Base-by-base conservation (phyloP, 1,140 invertebrate genomes). In the Macrosteles quadrilineatus region DNA sequence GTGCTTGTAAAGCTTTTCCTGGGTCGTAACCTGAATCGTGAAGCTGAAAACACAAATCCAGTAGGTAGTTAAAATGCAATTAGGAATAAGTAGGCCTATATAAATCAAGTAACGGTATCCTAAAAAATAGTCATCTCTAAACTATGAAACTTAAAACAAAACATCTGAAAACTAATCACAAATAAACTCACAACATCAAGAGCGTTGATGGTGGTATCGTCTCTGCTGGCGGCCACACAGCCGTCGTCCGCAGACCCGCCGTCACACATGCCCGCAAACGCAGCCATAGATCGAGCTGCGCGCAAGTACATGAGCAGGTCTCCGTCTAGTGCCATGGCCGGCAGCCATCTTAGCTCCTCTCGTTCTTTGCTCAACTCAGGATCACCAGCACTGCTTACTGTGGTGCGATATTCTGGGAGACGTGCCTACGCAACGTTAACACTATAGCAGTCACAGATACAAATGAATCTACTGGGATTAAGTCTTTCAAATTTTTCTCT, bases 151-250 rank as follows among this genome's bases (percentile, higher is more conserved):
- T n/a, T n/a, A n/a, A n/a, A n/a, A n/a, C n/a, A n/a, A n/a, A n/a
- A n/a, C n/a, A n/a, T n/a, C n/a, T n/a, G n/a, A n/a, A n/a, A n/a
- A n/a, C n/a, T n/a, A n/a, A n/a, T n/a, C n/a, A n/a, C n/a, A n/a
- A n/a, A n/a, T n/a, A n/a, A n/a, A 82, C 84, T 83, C 83, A 93
- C 90, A 78, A 94, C 93, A 81, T 97, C 93, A 77, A 98, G 86
- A 74, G 97, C 96, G 85, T 98, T 98, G 77, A 98, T 96, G 76
- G 97, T 98, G 63, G 96, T 99, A 81, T 98, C 96, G 85, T 99
- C 97, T 80, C 95, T 85, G 74, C 94, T 95, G 76, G 96, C 97
- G 71, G 96, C 96, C 77, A 95, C 88, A 85, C 95, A 97, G 78
- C 96, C 95, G 84, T 98, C 97, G 81, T 98, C 95, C 14, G 94